Evolutionary conservation across 1,140 invertebrate species (phyloP).

Genomic region (Leptinotarsa undecemlineata): DNA sequence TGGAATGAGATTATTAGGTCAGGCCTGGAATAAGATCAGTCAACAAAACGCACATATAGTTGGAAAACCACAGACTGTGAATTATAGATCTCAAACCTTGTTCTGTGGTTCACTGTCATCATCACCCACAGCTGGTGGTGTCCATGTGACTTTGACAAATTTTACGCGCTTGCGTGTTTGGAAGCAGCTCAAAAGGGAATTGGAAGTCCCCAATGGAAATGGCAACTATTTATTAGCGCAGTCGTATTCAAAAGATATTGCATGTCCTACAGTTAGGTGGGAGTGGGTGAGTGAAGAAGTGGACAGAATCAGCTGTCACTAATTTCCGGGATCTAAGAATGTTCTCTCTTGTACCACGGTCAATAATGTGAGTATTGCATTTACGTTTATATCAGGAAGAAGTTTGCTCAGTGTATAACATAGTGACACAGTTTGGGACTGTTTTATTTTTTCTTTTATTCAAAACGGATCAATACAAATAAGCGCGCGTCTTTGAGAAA

Average conservation of each 20-base stretch:
- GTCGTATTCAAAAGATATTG: neutral
- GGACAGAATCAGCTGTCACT: constrained; percentile 18
- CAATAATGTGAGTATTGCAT: constrained; percentile 14
- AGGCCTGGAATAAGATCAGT: no score
- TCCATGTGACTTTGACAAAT: no score
- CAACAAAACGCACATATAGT: no score
- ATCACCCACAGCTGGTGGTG: no score
- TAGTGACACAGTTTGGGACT: neutral
- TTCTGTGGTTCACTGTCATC: no score
- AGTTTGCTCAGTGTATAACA: neutral
- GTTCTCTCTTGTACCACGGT: constrained; percentile 18
- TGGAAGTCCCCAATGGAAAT: no score
- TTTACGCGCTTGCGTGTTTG: no score
- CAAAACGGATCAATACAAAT: constrained; percentile 8
- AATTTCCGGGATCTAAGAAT: constrained; percentile 18
- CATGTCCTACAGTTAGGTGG: neutral
- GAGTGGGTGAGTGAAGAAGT: constrained; percentile 4
- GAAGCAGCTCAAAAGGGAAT: no score
- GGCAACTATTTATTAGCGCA: neutral
- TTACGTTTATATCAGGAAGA: neutral
- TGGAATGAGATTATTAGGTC: no score
- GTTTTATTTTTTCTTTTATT: neutral
- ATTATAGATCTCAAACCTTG: no score
- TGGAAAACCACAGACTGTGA: no score
- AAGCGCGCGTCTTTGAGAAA: neutral